phyloP scores from a whole-genome alignment of 2,797 vertebrate genomes.

The Eulemur rubriventer region DNA sequence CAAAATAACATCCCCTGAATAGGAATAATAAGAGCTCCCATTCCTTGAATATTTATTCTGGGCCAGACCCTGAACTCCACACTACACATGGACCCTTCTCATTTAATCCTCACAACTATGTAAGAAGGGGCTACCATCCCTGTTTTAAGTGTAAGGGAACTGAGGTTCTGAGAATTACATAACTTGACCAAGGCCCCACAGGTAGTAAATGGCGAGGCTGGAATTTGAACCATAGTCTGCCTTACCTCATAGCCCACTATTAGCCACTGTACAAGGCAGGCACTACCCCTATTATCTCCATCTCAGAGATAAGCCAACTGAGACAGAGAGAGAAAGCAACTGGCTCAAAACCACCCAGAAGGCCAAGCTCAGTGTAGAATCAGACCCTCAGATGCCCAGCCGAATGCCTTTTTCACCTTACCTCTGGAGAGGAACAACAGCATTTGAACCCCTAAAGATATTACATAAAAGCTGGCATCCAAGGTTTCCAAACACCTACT shows the following conservation, averaged over 20 bases:
- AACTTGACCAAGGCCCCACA: neutral
- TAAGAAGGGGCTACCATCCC: neutral
- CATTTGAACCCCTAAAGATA: neutral
- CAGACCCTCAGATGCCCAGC: neutral
- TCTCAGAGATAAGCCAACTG: slow-evolving; percentile 12
- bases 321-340: neutral
- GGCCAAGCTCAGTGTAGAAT: neutral
- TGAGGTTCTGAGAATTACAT: slow-evolving; percentile 16
- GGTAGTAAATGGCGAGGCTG: neutral
- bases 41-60: neutral
- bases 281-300: neutral
- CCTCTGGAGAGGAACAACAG: neutral
- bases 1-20: neutral
- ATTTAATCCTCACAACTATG: neutral
- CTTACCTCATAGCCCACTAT: neutral
- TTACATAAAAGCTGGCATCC: neutral
- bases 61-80: neutral
- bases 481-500: neutral
- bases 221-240: neutral
- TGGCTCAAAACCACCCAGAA: neutral
- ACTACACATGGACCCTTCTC: neutral
- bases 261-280: neutral
- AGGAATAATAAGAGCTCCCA: neutral
- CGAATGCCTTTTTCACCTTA: neutral
- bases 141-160: slow-evolving; percentile 44